phyloP scores from a whole-genome alignment of 2,888 invertebrate genomes.

The Amphipoea oculea region DNA sequence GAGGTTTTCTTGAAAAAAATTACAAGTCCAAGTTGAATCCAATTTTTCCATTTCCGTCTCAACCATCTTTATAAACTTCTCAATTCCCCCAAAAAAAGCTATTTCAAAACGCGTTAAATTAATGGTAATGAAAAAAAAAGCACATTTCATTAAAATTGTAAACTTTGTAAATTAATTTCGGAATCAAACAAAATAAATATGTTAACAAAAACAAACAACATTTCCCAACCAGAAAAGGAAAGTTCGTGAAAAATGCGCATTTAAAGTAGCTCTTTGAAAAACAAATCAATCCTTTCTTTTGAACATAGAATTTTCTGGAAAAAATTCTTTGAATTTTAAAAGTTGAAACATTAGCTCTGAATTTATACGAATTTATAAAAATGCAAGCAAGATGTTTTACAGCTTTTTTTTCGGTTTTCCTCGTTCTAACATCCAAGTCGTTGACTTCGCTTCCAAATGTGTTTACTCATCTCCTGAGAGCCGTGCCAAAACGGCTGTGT shows the following conservation, averaged over 20 bases:
- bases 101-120: background rate
- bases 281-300: slow-evolving; percentile 28
- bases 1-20: slow-evolving; percentile 11
- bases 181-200: slow-evolving; percentile 41
- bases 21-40: slow-evolving; percentile 31
- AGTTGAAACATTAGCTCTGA: slow-evolving; percentile 6
- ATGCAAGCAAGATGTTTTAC: slow-evolving; percentile 62
- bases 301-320: slow-evolving; percentile 13
- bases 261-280: slow-evolving; percentile 36
- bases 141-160: background rate
- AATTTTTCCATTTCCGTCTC: slow-evolving; percentile 1
- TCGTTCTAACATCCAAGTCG: slow-evolving; percentile 75
- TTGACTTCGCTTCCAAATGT: slow-evolving; percentile 81
- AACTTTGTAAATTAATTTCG: slow-evolving; percentile 12
- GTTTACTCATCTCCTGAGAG: slow-evolving; percentile 81
- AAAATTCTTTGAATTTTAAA: slow-evolving; percentile 41
- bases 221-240: slow-evolving; percentile 37
- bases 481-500: slow-evolving; percentile 80
- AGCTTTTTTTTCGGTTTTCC: slow-evolving; percentile 72
- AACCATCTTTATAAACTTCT: background rate
- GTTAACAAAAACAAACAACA: slow-evolving; percentile 58
- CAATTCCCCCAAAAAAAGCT: background rate
- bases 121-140: background rate
- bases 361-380: slow-evolving; percentile 41
- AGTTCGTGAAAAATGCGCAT: slow-evolving; percentile 49